Evolutionary conservation across 2,797 vertebrate genomes (phyloP).

Genomic region (Danio choprae): DNA sequence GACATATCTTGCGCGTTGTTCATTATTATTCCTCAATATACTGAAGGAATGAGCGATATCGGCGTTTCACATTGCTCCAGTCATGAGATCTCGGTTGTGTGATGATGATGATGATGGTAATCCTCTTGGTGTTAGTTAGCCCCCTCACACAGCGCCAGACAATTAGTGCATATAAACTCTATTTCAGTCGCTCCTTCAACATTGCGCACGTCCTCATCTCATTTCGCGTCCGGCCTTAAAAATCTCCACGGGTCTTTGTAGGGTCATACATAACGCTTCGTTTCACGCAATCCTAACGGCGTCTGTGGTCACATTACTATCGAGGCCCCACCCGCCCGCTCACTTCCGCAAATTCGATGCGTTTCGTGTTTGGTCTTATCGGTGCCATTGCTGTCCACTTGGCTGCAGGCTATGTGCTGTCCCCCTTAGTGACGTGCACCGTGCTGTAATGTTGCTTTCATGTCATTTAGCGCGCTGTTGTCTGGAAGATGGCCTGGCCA

Average conservation of each 20-base stretch:
- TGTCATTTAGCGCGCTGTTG: conserved; percentile 34
- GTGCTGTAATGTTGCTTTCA: conserved; percentile 12
- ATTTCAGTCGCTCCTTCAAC: conserved; percentile 67
- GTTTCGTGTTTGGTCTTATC: conserved; percentile 53
- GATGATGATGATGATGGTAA: conserved; percentile 55
- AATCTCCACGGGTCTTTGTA: conserved; percentile 58
- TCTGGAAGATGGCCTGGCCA: conserved; percentile 14
- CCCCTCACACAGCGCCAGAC: conserved; percentile 52
- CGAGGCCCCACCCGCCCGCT: conserved; percentile 77
- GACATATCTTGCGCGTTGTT: conserved; percentile 83
- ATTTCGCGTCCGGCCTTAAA: conserved; percentile 43
- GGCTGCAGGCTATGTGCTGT: conserved; percentile 48
- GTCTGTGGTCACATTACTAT: conserved; percentile 71
- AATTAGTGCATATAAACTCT: conserved; percentile 61
- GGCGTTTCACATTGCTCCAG: conserved; percentile 75
- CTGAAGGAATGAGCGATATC: conserved; percentile 66
- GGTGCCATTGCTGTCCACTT: conserved; percentile 48
- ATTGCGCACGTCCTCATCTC: conserved; percentile 57
- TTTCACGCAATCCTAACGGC: conserved; percentile 67
- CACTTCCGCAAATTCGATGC: conserved; percentile 69
- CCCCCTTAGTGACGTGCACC: conserved; percentile 47
- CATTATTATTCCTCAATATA: conserved; percentile 78
- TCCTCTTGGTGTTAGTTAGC: conserved; percentile 57
- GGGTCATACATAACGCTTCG: conserved; percentile 74
- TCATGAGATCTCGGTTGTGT: conserved; percentile 60